Evolutionary conservation across 2,888 invertebrate genomes (phyloP).

Genomic region (Alloscopus bannaensis): DNA sequence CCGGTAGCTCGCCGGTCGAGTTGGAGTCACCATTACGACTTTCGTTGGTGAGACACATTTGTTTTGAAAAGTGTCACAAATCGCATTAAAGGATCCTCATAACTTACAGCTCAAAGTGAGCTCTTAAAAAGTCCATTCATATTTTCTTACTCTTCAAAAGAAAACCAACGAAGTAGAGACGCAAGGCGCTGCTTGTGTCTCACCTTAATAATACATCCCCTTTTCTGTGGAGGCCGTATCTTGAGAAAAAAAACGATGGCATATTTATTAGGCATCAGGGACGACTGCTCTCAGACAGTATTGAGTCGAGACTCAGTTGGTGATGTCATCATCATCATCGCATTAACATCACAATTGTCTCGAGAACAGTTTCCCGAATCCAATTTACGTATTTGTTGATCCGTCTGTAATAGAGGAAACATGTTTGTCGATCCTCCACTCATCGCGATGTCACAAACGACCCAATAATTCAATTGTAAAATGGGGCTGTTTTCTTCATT

Average conservation of each 20-base stretch:
- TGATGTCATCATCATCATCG: neutral
- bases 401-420: neutral
- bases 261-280: no score
- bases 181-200: no score
- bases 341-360: neutral
- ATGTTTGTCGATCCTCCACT: no score
- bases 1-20: neutral
- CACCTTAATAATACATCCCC: no score
- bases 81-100: neutral
- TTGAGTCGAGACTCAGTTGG: no score
- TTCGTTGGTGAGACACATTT: constrained; percentile 35
- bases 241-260: neutral
- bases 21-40: neutral
- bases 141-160: no score
- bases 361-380: neutral
- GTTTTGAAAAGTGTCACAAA: constrained; percentile 35
- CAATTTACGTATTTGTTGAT: neutral
- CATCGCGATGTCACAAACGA: no score
- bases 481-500: neutral
- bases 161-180: no score
- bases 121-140: no score
- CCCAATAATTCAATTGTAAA: no score
- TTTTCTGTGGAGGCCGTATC: neutral
- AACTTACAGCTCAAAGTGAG: no score
- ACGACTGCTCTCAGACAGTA: no score